These are phyloP conservation scores for Siderastrea siderea DNA, from an alignment of 92 coral and sea anemone genomes.

Conservation along the genomic window DNA sequence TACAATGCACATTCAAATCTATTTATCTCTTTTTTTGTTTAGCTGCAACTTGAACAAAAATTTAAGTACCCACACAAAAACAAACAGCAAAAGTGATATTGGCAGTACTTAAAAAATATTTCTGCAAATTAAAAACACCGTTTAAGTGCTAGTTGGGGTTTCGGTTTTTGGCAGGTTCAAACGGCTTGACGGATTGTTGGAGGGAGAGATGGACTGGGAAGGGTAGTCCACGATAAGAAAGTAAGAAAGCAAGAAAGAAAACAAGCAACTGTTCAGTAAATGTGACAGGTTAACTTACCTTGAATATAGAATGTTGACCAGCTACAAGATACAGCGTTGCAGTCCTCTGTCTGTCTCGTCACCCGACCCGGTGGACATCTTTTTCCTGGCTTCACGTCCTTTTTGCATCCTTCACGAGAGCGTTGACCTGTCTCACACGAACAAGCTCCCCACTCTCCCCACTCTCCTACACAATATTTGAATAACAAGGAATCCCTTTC, in stretches of 20 bases:
- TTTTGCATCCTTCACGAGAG: conserved; percentile 12
- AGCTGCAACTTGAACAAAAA: too few relatives aligned
- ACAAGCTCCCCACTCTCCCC: conserved; percentile 44
- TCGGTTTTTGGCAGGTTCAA: too few relatives aligned
- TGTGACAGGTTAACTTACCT: conserved; percentile 6
- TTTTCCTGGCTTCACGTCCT: neutral
- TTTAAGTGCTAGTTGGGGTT: too few relatives aligned
- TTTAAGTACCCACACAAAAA: too few relatives aligned
- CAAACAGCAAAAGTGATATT: too few relatives aligned
- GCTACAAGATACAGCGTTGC: neutral
- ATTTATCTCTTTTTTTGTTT: too few relatives aligned
- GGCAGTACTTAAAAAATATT: too few relatives aligned
- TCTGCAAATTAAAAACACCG: too few relatives aligned
- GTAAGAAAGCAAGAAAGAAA: too few relatives aligned
- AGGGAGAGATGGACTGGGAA: neutral
- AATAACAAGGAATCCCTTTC: too few relatives aligned
- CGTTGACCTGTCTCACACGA: conserved; percentile 48
- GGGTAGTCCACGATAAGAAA: neutral
- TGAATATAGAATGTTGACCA: neutral
- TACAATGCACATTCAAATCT: too few relatives aligned
- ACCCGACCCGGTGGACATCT: neutral
- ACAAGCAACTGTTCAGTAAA: neutral
- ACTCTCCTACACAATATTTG: neutral
- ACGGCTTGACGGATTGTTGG: too few relatives aligned
- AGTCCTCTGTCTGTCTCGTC: neutral